Evolutionary conservation across 2,113 vertebrate species (phyloP).

Genomic region (Murina feae): DNA sequence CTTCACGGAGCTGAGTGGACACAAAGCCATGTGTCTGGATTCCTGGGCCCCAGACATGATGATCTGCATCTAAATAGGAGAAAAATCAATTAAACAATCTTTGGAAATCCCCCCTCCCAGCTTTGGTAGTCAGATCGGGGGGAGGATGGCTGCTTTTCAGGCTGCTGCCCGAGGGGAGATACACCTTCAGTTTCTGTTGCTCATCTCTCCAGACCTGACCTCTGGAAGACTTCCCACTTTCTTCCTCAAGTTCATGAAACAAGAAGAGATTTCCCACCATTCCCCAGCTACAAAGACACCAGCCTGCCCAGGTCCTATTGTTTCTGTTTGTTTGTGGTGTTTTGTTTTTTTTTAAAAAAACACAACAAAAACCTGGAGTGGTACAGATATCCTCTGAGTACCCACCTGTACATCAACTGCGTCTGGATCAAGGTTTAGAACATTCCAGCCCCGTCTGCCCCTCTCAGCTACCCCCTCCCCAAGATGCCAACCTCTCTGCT

Average conservation of each 20-base stretch:
- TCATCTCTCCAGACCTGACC: not conserved
- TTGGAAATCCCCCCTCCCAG: slow-evolving; percentile 69
- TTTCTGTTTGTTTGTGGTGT: not conserved
- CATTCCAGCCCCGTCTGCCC: not conserved
- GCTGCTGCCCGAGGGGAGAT: not conserved
- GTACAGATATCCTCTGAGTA: not conserved
- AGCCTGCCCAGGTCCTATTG: not conserved
- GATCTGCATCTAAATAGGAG: slow-evolving; percentile 85
- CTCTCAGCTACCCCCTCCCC: too few species aligned
- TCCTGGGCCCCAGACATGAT: slow-evolving; percentile 78
- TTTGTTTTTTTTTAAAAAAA: not conserved
- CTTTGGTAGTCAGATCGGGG: slow-evolving; percentile 44
- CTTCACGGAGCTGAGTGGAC: slow-evolving; percentile 79
- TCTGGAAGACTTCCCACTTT: not conserved
- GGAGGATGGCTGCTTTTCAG: slow-evolving; percentile 46
- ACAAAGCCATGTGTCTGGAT: slow-evolving; percentile 84
- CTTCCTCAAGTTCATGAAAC: not conserved
- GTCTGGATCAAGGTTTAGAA: not conserved
- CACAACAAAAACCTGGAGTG: too few species aligned
- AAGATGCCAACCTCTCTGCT: not conserved
- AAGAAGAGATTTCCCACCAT: not conserved
- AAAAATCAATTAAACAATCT: slow-evolving; percentile 87
- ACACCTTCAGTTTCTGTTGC: not conserved
- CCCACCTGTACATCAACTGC: accelerated
- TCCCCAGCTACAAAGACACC: not conserved